A percentile compares a stretch with the other conserved stretches of the same genome.
phyloP scores from a whole-genome alignment of 2,888 invertebrate species.

The Pediacus dermestoides region DNA sequence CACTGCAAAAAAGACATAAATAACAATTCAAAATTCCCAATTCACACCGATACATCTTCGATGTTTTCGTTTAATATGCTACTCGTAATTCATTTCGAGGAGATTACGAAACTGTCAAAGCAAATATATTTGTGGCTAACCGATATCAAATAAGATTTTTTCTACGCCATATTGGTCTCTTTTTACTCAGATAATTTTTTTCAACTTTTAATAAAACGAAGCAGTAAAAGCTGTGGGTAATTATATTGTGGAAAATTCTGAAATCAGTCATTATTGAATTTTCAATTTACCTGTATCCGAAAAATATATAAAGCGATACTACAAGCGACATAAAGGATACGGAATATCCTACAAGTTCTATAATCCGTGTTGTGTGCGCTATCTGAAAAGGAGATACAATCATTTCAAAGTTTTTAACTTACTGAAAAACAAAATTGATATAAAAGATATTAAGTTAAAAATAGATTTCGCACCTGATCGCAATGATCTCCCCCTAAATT shows the following conservation, averaged over 20 bases:
- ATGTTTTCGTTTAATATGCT: too few species aligned
- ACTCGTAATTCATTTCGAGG: too few species aligned
- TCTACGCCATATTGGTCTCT: not conserved
- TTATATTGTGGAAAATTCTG: slow-evolving; percentile 12
- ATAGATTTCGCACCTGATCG: too few species aligned
- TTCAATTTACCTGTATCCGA: slow-evolving; percentile 67
- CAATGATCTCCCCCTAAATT: not conserved
- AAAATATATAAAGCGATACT: slow-evolving; percentile 76
- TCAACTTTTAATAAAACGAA: slow-evolving; percentile 14
- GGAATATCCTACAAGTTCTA: slow-evolving; percentile 81
- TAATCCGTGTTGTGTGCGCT: slow-evolving; percentile 64
- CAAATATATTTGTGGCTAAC: too few species aligned
- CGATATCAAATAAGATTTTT: slow-evolving; percentile 1
- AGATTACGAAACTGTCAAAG: too few species aligned
- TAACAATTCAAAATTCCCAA: slow-evolving; percentile 7
- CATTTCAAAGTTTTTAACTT: too few species aligned
- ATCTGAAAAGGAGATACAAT: slow-evolving; percentile 52
- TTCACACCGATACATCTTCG: too few species aligned
- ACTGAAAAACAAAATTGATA: slow-evolving; percentile 52
- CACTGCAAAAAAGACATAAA: slow-evolving; percentile 51
- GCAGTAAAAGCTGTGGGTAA: slow-evolving; percentile 13
- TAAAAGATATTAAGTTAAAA: too few species aligned
- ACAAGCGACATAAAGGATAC: slow-evolving; percentile 72
- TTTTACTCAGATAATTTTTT: too few species aligned
- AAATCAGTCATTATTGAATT: slow-evolving; percentile 7